Evolutionary conservation across 2,888 invertebrate species (phyloP).

Genomic region (Mesochorus sp.): DNA sequence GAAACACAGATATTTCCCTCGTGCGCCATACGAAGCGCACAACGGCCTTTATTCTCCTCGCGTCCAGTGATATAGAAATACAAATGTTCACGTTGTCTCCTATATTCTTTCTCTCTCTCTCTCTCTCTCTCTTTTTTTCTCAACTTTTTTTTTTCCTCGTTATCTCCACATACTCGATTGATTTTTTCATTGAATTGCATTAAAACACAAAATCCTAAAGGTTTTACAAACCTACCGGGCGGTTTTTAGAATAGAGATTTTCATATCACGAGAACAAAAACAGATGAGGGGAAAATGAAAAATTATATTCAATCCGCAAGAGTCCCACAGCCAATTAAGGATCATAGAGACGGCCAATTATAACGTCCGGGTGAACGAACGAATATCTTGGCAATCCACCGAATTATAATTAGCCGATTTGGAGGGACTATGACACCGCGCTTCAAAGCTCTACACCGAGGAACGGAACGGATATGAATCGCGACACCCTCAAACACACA

Average conservation of each 20-base stretch:
- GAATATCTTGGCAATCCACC: constrained; percentile 67
- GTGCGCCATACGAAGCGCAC: background rate
- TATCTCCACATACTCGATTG: background rate
- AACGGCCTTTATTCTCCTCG: constrained; percentile 1
- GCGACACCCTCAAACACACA: constrained; percentile 49
- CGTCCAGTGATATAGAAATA: background rate
- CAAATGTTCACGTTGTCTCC: background rate
- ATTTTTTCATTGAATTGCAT: background rate
- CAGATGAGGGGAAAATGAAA: constrained; percentile 25
- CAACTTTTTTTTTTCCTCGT: background rate
- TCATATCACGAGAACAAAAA: background rate
- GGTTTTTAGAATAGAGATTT: background rate
- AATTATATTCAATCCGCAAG: constrained; percentile 40
- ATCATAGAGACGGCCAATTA: constrained; percentile 76
- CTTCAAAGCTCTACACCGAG: constrained; percentile 30
- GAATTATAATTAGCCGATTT: constrained; percentile 81
- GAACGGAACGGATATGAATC: constrained; percentile 57
- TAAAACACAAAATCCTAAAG: background rate
- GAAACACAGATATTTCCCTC: background rate
- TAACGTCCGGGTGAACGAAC: constrained; percentile 69
- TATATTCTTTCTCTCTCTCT: no score
- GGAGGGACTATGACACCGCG: constrained; percentile 70
- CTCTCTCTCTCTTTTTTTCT: no score
- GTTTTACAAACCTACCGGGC: no score
- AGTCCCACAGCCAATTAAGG: constrained; percentile 73